Conservation (phyloP, 2,888 invertebrate genomes). For the Plagodis dolabraria region DNA sequence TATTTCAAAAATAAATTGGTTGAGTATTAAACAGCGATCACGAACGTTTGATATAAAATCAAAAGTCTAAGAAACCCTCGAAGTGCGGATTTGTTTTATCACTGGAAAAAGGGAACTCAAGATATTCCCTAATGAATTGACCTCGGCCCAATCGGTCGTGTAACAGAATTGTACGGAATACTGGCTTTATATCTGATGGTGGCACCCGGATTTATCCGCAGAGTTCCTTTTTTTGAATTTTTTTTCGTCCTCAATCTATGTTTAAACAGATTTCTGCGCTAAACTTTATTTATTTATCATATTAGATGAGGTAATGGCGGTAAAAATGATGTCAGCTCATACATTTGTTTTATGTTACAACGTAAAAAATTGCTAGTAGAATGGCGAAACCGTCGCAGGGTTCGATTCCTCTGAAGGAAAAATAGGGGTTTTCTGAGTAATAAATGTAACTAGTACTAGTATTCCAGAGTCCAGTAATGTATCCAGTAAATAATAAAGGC, state of each 20-base stretch:
- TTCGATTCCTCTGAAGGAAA: too few relatives aligned
- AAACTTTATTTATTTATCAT: conserved; percentile 10
- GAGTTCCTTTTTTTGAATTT: conserved; percentile 20
- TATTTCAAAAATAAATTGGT: too few relatives aligned
- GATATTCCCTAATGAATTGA: conserved; percentile 53
- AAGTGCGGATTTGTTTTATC: conserved; percentile 44
- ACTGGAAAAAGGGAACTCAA: conserved; percentile 34
- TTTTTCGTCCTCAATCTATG: conserved; percentile 34
- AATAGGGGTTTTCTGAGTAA: too few relatives aligned
- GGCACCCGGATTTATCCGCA: conserved; percentile 19
- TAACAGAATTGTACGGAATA: conserved; percentile 41
- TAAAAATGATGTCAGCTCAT: too few relatives aligned
- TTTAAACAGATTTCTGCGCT: conserved; percentile 22
- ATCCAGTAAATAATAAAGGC: too few relatives aligned
- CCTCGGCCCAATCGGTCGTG: conserved; percentile 44
- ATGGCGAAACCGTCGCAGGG: too few relatives aligned
- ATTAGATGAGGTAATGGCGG: too few relatives aligned
- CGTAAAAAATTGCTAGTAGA: too few relatives aligned
- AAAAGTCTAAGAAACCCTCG: conserved; percentile 40
- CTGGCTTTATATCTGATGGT: conserved; percentile 32
- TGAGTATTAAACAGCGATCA: too few relatives aligned
- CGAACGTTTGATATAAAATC: conserved; percentile 31
- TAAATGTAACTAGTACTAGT: too few relatives aligned
- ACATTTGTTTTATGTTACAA: too few relatives aligned
- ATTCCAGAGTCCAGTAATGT: too few relatives aligned